phyloP scores from a whole-genome alignment of 2,797 vertebrate species.

The Aphelocoma californica region DNA sequence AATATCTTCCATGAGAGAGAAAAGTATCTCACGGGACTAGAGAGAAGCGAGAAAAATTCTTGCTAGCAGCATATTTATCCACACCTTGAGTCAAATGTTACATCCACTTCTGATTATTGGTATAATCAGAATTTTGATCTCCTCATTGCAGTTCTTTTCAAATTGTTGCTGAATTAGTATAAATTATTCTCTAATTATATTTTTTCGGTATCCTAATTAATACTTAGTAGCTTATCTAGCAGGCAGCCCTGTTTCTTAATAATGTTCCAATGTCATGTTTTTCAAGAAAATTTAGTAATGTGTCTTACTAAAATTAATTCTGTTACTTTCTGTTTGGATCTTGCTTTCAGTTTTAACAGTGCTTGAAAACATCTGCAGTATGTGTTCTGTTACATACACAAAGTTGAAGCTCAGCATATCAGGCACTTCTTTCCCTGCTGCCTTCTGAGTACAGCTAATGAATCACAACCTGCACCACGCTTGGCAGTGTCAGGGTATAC shows the following conservation, averaged over 20 bases:
- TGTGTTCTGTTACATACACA: not conserved
- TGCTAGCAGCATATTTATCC: too few species aligned
- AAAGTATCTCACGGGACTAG: too few species aligned
- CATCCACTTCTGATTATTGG: not conserved
- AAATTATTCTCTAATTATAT: not conserved
- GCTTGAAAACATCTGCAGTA: not conserved
- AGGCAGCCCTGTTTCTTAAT: not conserved
- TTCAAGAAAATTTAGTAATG: not conserved
- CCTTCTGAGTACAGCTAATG: not conserved
- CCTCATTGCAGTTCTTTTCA: not conserved
- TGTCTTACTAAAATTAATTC: not conserved
- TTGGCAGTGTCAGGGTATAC: not conserved
- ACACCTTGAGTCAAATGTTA: not conserved
- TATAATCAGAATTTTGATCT: not conserved
- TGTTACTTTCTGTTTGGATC: not conserved
- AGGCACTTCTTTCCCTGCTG: not conserved
- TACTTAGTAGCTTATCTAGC: not conserved
- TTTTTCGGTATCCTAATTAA: not conserved
- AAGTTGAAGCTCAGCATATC: not conserved
- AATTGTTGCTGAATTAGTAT: not conserved
- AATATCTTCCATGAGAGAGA: too few species aligned
- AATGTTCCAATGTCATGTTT: fast-evolving
- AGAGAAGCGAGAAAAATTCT: too few species aligned
- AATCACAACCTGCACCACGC: not conserved
- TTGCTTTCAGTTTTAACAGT: not conserved